Evolutionary conservation across 1,140 invertebrate genomes (phyloP), one percentile per base, ranked within the genome.

Genomic region (Ephestia elutella): DNA sequence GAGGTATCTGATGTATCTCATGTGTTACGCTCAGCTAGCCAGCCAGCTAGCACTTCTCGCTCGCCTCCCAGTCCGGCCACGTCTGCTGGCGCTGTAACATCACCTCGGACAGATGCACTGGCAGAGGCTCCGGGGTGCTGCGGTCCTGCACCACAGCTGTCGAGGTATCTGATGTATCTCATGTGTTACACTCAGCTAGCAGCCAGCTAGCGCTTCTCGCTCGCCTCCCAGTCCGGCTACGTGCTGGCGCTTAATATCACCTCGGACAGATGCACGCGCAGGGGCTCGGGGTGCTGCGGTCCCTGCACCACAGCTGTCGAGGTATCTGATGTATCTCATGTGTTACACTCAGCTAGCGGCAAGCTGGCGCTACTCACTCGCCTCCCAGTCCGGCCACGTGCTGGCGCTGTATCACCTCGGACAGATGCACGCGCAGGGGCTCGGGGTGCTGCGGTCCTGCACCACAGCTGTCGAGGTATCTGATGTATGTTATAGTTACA

Each of bases 41-140:
- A 73, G 98, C 98, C 0, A 95, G 98, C 56, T 99, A 99, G 82
- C 99, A 98, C 84, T 99, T 99, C 82, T 98, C 96, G 65, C 89
- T 99, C 60, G 98, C 98, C 0, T 98, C 97, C 32, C 98, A 99
- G 82, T 97, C 96, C 0, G 98, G 98, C 0, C 97, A 99, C 89
- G 96, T 99, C 56, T 99, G 1, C 89, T 99, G 44, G 98, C 98
- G 4, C 96, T 96, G 74, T 99, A 97, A 99, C 82, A 99, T 79
- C 98, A 99, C 90, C 90, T 99, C n/a, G 98, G 96, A 5, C 96
- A 98, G 84, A 99, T 99, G 97, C 97, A 99, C 85, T 96, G 98
- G 0, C 95, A 96, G 53, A 98, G 98, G n/a, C 96, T 96, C 57
- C n/a, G 98, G 98, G 15, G 97, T 98, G 88, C 90, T 97, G 71